Evolutionary conservation across 2,888 invertebrate species (phyloP), one percentile per base, ranked within the genome.

Genomic region (Tinea pellionella): DNA sequence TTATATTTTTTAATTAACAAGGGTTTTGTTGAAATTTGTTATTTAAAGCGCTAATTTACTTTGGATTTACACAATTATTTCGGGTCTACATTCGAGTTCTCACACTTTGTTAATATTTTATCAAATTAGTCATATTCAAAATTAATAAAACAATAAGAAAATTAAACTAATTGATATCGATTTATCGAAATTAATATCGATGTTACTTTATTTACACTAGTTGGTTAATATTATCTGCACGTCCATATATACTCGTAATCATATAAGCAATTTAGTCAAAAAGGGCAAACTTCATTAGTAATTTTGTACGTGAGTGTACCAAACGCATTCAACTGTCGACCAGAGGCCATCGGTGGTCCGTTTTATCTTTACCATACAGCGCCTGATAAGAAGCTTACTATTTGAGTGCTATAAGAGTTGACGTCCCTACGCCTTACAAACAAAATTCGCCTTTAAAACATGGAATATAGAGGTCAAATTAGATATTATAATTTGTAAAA

Each of bases 301-400:
- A 57, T 57, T 32, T 32, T 57, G 30, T 69, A 65, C 69, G 63
- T 70, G 74, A 77, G 67, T 74, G 78, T 77, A 76, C 76, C 53
- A 64, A 71, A 71, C 80, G 78, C 81, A 80, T 77, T 72, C 67
- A 68, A 62, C 64, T 63, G 65, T 68, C 66, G 69, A 71, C 75
- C 75, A 72, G 71, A 67, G 73, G 68, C 72, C 79, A 78, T 76
- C 77, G 75, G 75, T 75, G 74, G 78, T 73, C 69, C 74, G 77
- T 72, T 81, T 84, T 85, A 86, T 85, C 85, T 84, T 73, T 70
- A 72, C 78, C 78, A 80, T 81, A 84, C 82, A 81, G 76, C 74
- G 78, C 69, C 76, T 79, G 85, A 86, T 86, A 86, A 85, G 84
- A 70, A 81, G 84, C 81, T 85, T 79, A 79, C 77, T 71, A 74